Evolutionary conservation across 35 echinoderm and acorn worm genomes (phyloP).

Genomic region (Apostichopus parvimensis): DNA sequence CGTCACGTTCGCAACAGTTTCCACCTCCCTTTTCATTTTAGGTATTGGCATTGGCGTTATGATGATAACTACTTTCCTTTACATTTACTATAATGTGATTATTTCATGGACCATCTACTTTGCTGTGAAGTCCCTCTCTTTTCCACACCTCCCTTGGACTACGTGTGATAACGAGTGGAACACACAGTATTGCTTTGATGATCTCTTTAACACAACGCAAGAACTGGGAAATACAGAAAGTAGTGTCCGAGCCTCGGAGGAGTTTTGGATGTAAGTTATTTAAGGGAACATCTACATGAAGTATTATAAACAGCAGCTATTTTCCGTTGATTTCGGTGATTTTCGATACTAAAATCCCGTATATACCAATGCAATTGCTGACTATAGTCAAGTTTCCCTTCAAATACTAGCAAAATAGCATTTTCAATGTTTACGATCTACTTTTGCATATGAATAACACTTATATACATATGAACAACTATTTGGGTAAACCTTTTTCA

Average conservation of each 20-base stretch:
- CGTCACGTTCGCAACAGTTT: too few species aligned
- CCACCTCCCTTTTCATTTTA: not conserved
- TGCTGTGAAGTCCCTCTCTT: constrained; percentile 26
- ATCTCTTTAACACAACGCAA: constrained; percentile 23
- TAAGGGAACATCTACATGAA: not conserved
- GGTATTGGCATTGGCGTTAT: constrained; percentile 89
- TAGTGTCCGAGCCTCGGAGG: not conserved
- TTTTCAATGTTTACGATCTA: too few species aligned
- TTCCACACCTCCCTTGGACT: constrained; percentile 44
- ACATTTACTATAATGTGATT: constrained; percentile 92
- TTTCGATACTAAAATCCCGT: too few species aligned
- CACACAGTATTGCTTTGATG: constrained; percentile 43
- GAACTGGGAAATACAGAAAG: not conserved
- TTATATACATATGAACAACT: too few species aligned
- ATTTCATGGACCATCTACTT: constrained; percentile 82
- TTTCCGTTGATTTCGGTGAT: too few species aligned
- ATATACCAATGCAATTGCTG: too few species aligned
- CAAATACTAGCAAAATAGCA: too few species aligned
- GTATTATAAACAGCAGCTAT: too few species aligned
- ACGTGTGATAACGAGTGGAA: constrained; percentile 59
- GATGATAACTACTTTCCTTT: constrained; percentile 56
- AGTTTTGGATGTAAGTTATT: constrained; percentile 32
- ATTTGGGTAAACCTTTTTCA: too few species aligned
- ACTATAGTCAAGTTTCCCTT: too few species aligned
- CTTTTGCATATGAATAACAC: too few species aligned